A percentile compares a stretch with the other conserved stretches of the same genome.
Evolutionary conservation across 2,888 invertebrate species (phyloP).

Genomic region (Hirtodrosophila duncani): DNA sequence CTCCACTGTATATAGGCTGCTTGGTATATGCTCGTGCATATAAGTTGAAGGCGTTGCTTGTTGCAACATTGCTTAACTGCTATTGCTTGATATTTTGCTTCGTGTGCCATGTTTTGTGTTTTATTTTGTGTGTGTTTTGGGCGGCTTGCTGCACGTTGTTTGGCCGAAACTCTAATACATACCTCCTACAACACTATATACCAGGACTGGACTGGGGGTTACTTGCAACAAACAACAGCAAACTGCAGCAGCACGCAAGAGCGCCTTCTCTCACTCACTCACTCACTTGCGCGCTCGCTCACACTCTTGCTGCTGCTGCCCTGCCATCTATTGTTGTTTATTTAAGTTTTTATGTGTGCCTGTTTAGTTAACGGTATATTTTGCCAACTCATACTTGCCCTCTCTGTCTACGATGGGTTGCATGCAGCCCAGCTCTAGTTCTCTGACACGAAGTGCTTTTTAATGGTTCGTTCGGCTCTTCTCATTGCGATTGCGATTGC

Average conservation of each 20-base stretch:
- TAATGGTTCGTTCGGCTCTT: slow-evolving; percentile 27
- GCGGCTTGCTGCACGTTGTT: slow-evolving; percentile 67
- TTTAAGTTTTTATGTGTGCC: slow-evolving; percentile 71
- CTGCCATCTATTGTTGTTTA: slow-evolving; percentile 63
- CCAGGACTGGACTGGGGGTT: slow-evolving; percentile 50
- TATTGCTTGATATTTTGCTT: slow-evolving; percentile 66
- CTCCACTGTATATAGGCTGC: slow-evolving; percentile 9
- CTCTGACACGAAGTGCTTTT: slow-evolving; percentile 3
- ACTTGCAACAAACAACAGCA: slow-evolving; percentile 72
- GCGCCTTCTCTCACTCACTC: slow-evolving; percentile 19
- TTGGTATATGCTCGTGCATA: slow-evolving; percentile 10
- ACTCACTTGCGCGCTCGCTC: slow-evolving; percentile 5
- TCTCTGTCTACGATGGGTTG: too few species aligned
- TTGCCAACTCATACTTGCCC: slow-evolving; percentile 48
- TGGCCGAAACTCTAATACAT: slow-evolving; percentile 56
- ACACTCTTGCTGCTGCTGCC: slow-evolving; percentile 1
- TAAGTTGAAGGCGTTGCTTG: slow-evolving; percentile 20
- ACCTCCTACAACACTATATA: slow-evolving; percentile 25
- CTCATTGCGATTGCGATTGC: slow-evolving; percentile 24
- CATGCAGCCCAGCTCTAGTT: background rate
- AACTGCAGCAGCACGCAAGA: slow-evolving; percentile 55
- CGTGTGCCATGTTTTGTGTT: slow-evolving; percentile 55
- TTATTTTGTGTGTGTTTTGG: slow-evolving; percentile 49
- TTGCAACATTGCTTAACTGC: slow-evolving; percentile 57
- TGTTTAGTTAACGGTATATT: slow-evolving; percentile 71